Conservation (phyloP, 2,113 vertebrate genomes). For the Drymodes brunneopygia region DNA sequence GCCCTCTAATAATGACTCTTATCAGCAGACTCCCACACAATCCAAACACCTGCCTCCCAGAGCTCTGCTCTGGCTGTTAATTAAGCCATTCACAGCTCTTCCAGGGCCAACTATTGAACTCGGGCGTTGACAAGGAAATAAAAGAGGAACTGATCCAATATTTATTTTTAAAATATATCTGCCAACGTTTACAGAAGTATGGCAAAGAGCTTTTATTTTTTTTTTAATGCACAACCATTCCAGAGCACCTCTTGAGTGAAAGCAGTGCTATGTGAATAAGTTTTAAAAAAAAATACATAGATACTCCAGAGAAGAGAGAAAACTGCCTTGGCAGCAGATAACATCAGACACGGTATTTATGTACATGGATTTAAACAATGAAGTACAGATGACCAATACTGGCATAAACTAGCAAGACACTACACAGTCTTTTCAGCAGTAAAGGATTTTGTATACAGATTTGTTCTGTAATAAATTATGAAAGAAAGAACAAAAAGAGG, state of each 20-base stretch:
- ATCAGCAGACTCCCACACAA: conserved; percentile 28
- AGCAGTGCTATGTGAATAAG: not conserved
- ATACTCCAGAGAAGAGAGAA: not conserved
- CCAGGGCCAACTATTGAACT: not conserved
- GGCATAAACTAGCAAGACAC: not conserved
- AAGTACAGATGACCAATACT: not conserved
- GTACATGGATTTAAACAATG: not conserved
- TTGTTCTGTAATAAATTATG: not conserved
- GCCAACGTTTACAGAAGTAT: not conserved
- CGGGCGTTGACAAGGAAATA: not conserved
- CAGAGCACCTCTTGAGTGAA: not conserved
- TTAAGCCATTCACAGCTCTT: conserved; percentile 36
- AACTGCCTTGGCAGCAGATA: not conserved
- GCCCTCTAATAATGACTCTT: not conserved
- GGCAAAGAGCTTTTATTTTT: not conserved
- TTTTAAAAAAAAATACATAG: not conserved
- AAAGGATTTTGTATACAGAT: not conserved
- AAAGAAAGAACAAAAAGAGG: not conserved
- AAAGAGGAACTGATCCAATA: not conserved
- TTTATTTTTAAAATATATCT: not conserved
- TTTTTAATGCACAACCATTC: not conserved
- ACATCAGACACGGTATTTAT: not conserved
- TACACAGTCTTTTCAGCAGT: not conserved
- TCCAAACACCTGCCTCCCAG: conserved; percentile 29
- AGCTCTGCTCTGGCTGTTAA: not conserved